Evolutionary conservation across 1,140 invertebrate species (phyloP).

Genomic region (Metaphire vulgaris): DNA sequence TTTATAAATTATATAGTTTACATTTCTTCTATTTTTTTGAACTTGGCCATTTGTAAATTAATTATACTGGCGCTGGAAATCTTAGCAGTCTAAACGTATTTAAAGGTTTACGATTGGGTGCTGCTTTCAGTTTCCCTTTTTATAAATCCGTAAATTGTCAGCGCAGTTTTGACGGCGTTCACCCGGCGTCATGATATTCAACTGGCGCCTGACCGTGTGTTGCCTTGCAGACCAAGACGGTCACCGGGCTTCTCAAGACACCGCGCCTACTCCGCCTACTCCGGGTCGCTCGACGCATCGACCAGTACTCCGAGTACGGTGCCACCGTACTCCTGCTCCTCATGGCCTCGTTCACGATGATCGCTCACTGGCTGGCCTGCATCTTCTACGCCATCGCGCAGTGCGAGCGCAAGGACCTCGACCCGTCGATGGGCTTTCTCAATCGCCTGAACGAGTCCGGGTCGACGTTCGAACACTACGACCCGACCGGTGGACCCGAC

Average conservation of each 20-base stretch:
- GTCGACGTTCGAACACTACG: neutral
- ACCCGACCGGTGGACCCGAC: slow-evolving; percentile 37
- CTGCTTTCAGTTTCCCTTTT: no score
- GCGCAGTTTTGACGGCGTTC: no score
- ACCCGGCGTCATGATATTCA: no score
- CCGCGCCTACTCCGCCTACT: slow-evolving; percentile 28
- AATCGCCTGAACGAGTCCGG: slow-evolving; percentile 66
- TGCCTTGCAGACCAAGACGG: slow-evolving; percentile 13
- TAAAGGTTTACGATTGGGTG: no score
- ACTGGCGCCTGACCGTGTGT: no score
- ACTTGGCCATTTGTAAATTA: no score
- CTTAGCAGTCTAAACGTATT: no score
- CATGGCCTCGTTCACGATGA: slow-evolving; percentile 27
- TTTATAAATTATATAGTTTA: no score
- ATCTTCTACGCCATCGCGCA: slow-evolving; percentile 27
- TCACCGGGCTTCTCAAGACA: slow-evolving; percentile 18
- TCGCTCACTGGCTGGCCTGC: slow-evolving; percentile 32
- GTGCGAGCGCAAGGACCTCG: slow-evolving; percentile 41
- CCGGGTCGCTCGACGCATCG: slow-evolving; percentile 27
- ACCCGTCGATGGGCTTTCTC: slow-evolving; percentile 66
- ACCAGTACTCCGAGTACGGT: slow-evolving; percentile 29
- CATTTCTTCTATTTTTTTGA: no score
- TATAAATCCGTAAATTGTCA: no score
- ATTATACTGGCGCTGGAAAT: no score
- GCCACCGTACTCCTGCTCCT: slow-evolving; percentile 26